Base-by-base conservation (phyloP, 2,113 vertebrate genomes). In the Gymnogyps californianus region DNA sequence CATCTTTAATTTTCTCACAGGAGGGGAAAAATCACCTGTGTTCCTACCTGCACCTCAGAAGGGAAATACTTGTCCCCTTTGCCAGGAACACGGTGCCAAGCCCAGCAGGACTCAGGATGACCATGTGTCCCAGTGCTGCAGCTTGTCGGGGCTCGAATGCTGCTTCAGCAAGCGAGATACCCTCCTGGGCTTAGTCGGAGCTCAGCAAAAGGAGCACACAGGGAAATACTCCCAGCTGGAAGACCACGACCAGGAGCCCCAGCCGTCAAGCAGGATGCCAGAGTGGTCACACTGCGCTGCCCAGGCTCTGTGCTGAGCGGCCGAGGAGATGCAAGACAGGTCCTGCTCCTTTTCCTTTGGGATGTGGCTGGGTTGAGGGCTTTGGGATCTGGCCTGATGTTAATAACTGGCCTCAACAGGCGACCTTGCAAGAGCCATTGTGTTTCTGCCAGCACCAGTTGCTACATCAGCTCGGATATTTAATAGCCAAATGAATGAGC, bases 141-240 rank as follows among this genome's bases (percentile, higher is more conserved):
- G 38, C 44, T 55, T 34, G 1, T 2, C 0, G 25, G 7, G 16
- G 4, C 9, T 7, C 0, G 1, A 28, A 9, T 28, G 42, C 42
- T 85, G 54, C 31, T 32, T 51, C 42, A 55, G 82, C 47, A 16
- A 29, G 47, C 0, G 2, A 13, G 25, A 59, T 14, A 55, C 22
- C 8, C 31, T n/a, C 78, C 59, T 1, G 4, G 20, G 31, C 34
- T 52, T 13, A 25, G 31, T 29, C 6, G 1, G 8, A 59, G 32
- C 38, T 59, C 64, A 31, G 54, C 32, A 90, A 51, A 46, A 49
- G 2, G 9, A 54, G 24, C 75, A 32, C 25, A 7, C 1, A 3
- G 52, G 36, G n/a, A n/a, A 55, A 13, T 19, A 7, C 3, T n/a
- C 32, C 26, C 26, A 17, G 14, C 26, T 52, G 65, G 47, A 36